Evolutionary conservation across 1,140 invertebrate species (phyloP).

Genomic region (Drosophila dunni): DNA sequence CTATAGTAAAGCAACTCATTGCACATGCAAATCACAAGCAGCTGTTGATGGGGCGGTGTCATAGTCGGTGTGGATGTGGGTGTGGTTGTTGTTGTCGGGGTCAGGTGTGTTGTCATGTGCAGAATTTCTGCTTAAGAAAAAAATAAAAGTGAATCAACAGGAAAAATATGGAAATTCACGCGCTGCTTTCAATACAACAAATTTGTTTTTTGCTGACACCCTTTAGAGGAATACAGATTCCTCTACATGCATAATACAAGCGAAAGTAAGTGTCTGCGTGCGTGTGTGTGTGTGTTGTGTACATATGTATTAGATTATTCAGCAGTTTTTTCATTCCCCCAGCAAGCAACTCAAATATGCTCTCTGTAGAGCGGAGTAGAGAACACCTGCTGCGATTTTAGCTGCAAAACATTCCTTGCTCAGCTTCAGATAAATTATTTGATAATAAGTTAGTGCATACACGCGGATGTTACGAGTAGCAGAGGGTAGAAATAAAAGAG

Average conservation of each 20-base stretch:
- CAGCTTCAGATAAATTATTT: slow-evolving; percentile 59
- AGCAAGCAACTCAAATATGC: slow-evolving; percentile 58
- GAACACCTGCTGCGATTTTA: slow-evolving; percentile 52
- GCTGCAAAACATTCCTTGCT: slow-evolving; percentile 29
- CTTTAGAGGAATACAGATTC: slow-evolving; percentile 31
- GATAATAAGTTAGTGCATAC: slow-evolving; percentile 64
- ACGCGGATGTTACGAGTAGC: slow-evolving; percentile 7
- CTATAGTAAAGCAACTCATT: slow-evolving; percentile 22
- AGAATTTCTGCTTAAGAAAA: slow-evolving; percentile 4
- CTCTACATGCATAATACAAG: slow-evolving; percentile 29
- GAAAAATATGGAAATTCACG: slow-evolving; percentile 59
- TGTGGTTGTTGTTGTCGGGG: neutral
- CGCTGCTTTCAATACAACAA: slow-evolving; percentile 65
- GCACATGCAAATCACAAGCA: slow-evolving; percentile 29
- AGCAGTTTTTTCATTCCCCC: slow-evolving; percentile 34
- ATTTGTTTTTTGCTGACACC: slow-evolving; percentile 53
- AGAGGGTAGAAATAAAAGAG: neutral
- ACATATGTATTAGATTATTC: slow-evolving; percentile 58
- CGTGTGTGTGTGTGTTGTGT: slow-evolving; percentile 16
- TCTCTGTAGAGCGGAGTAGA: slow-evolving; percentile 26
- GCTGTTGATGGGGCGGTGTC: neutral
- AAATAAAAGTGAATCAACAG: slow-evolving; percentile 24
- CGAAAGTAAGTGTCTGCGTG: neutral
- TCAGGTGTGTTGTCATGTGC: slow-evolving; percentile 25
- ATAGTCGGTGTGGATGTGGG: no score